Conservation (phyloP, 64 coral and sea anemone genomes). For the Pocillopora damicornis region DNA sequence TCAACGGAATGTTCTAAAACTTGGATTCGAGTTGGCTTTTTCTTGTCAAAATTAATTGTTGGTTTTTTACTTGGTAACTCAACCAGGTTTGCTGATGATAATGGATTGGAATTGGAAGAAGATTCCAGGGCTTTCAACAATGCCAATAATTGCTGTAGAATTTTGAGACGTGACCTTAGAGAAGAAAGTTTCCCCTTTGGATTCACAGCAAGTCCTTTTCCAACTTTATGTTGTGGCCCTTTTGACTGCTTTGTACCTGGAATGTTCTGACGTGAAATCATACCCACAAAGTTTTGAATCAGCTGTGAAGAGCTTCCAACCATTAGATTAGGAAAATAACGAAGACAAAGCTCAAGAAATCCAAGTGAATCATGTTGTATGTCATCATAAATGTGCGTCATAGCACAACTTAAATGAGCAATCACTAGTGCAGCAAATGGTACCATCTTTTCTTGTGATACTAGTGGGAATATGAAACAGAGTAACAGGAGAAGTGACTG, state of each 20-base stretch:
- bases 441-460: slow-evolving; percentile 62
- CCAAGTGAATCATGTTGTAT: slow-evolving; percentile 81
- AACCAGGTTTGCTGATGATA: background rate
- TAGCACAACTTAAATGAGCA: slow-evolving; percentile 89
- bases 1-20: slow-evolving; percentile 36
- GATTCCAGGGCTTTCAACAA: slow-evolving; percentile 64
- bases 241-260: slow-evolving; percentile 21
- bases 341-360: slow-evolving; percentile 77
- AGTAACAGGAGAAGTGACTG: slow-evolving; percentile 78
- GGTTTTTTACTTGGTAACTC: background rate
- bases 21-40: slow-evolving; percentile 30
- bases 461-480: slow-evolving; percentile 49
- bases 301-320: slow-evolving; percentile 56
- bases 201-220: slow-evolving; percentile 45
- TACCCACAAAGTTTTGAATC: slow-evolving; percentile 66
- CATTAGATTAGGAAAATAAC: slow-evolving; percentile 67
- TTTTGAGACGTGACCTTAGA: slow-evolving; percentile 67
- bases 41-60: background rate
- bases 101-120: background rate
- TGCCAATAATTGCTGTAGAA: slow-evolving; percentile 63
- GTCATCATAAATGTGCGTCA: slow-evolving; percentile 89
- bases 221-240: background rate
- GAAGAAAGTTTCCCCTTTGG: slow-evolving; percentile 82
- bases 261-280: slow-evolving; percentile 67
- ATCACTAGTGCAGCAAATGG: slow-evolving; percentile 74